Conservation (phyloP, 2,888 invertebrate genomes). For the Oasisia sp. region DNA sequence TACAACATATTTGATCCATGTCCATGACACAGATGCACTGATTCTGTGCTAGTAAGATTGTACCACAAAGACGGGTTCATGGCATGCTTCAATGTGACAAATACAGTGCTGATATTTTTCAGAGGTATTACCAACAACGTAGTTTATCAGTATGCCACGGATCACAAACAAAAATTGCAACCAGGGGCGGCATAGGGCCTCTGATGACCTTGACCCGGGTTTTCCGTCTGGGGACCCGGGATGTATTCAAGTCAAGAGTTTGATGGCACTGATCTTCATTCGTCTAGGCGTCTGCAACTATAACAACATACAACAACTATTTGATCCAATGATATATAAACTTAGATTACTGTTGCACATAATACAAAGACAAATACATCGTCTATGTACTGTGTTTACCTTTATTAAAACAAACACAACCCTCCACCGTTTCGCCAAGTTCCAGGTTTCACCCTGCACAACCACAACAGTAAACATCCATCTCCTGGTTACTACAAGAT, state of each 20-base stretch:
- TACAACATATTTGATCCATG: no score
- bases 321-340: neutral
- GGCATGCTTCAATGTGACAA: no score
- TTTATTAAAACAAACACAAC: neutral
- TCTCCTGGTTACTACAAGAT: neutral
- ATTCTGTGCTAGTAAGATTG: no score
- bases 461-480: constrained; percentile 1
- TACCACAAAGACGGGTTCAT: no score
- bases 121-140: neutral
- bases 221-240: neutral
- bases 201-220: neutral
- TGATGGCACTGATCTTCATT: neutral
- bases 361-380: neutral
- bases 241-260: neutral
- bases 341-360: neutral
- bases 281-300: neutral
- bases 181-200: neutral
- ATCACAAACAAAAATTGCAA: neutral
- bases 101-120: no score
- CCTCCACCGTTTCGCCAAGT: neutral
- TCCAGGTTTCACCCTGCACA: neutral
- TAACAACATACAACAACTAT: neutral
- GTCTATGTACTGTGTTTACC: neutral
- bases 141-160: neutral
- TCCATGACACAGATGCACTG: no score